phyloP scores from a whole-genome alignment of 2,888 invertebrate species.

The Brachylomia viminalis region DNA sequence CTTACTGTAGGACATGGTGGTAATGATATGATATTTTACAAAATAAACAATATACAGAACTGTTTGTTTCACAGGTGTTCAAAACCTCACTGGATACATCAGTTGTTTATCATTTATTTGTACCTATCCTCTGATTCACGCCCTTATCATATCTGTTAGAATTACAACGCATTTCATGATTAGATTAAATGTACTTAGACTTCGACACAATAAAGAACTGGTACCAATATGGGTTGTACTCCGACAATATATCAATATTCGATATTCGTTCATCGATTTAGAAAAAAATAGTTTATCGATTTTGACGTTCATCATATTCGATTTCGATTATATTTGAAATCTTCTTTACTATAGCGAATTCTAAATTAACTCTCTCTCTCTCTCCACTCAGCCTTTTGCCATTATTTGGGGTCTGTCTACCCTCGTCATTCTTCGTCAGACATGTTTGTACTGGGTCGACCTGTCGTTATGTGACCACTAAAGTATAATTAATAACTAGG shows the following conservation, averaged over 20 bases:
- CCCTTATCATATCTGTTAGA: slow-evolving; percentile 67
- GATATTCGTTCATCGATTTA: neutral
- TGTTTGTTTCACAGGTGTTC: slow-evolving; percentile 50
- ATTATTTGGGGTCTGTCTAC: neutral
- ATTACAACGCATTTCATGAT: slow-evolving; percentile 70
- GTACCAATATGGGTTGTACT: neutral
- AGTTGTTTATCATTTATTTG: slow-evolving; percentile 71
- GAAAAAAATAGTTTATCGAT: neutral
- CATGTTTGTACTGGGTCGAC: neutral
- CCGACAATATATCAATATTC: neutral
- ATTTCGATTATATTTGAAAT: neutral
- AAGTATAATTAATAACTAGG: neutral
- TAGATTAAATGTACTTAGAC: slow-evolving; percentile 66
- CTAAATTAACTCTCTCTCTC: neutral
- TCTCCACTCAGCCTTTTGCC: neutral
- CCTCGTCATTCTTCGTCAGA: neutral
- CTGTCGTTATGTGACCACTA: neutral
- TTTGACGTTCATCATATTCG: neutral
- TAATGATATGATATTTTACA: slow-evolving; percentile 15
- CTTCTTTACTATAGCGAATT: neutral
- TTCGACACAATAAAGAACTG: slow-evolving; percentile 27
- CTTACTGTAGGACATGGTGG: slow-evolving; percentile 74
- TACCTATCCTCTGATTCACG: slow-evolving; percentile 70
- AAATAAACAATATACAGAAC: slow-evolving; percentile 45
- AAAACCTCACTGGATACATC: slow-evolving; percentile 57